Evolutionary conservation across 2,113 vertebrate genomes (phyloP), one percentile per base, ranked within the genome.

Genomic region (Notechis scutatus): DNA sequence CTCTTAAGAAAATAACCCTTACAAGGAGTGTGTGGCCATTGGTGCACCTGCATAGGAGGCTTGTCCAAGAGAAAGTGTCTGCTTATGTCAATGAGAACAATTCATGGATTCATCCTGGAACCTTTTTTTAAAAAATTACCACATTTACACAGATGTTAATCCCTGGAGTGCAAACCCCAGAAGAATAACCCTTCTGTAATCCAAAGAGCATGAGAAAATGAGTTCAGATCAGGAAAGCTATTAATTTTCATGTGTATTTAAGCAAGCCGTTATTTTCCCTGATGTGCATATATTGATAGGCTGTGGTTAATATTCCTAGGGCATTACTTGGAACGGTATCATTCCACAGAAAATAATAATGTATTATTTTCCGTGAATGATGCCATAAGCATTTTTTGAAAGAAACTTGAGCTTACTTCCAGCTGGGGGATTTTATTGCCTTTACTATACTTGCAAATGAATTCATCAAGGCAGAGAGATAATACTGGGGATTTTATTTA

Each of bases 1-100:
- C 97, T 97, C 97, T 98, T 98, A 98, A 97, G 98, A 98, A 98
- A 98, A 98, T 98, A 98, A 98, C 97, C 97, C 97, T 97, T 98
- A 96, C 97, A 98, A 98, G 98, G 97, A 98, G 97, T 98, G 98
- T 98, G 98, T 98, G 98, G 98, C 97, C 98, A 97, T 45, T 90
- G 69, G 96, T 97, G 98, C 98, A 98, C 98, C 98, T 98, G 98
- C 97, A 98, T 96, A 96, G 96, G 95, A 97, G 97, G 97, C 94
- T 96, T 97, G 95, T 97, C 98, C 97, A 97, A 98, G 97, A 95
- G 96, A 98, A 97, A 96, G 96, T 95, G 97, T 96, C 97, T 92
- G 57, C 94, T 94, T 96, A 96, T 96, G 96, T 97, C 96, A 96
- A 94, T 93, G 96, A 98, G 97, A 98, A 98, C 98, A 98, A 97